Evolutionary conservation across 2,888 invertebrate genomes (phyloP), one percentile per base, ranked within the genome.

Genomic region (Halictus quadricinctus): DNA sequence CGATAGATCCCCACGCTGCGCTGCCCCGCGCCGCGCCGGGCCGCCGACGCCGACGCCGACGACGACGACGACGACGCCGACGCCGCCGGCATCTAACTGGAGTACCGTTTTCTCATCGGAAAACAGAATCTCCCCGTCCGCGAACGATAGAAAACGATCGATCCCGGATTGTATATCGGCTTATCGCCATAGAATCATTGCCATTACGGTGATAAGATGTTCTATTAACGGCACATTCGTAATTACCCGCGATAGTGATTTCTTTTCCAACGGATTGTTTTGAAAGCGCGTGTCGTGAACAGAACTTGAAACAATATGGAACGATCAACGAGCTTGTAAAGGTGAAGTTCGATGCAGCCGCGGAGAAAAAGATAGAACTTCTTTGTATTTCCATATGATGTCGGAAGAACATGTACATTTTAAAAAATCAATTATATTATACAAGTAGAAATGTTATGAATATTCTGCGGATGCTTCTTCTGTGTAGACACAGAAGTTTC

Each of bases 171-270:
- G 36, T 77, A 58, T 81, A 84, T 84, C 77, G 69, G 73, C 77
- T 84, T 81, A 84, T 81, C 83, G 43, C 60, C 36, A 41, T 43
- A 29, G 48, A 77, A 77, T 83, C 75, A 21, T 81, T 75, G 54
- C 58, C 13, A 64, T 81, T 76, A 18, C 69, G 41, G 1, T 15
- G 83, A 83, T 83, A 83, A 83, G 50, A 66, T 76, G 25, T 36
- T 77, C 64, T 70, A 36, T 81, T 29, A 82, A 72, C 50, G 80
- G 36, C 58, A 41, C 41, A 29, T 72, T 72, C 64, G 41, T 64
- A n/a, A n/a, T n/a, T n/a, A 64, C 21, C 41, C 60, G 80, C 50
- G 80, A 83, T 75, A 83, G 50, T 48, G 70, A 43, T 80, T 76
- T 54, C 64, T 29, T 29, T 64, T 0, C 1, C 13, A 25, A 60